phyloP scores from a whole-genome alignment of 37 sponge, comb jelly and placozoan genomes.

The Eunapius fragilis region DNA sequence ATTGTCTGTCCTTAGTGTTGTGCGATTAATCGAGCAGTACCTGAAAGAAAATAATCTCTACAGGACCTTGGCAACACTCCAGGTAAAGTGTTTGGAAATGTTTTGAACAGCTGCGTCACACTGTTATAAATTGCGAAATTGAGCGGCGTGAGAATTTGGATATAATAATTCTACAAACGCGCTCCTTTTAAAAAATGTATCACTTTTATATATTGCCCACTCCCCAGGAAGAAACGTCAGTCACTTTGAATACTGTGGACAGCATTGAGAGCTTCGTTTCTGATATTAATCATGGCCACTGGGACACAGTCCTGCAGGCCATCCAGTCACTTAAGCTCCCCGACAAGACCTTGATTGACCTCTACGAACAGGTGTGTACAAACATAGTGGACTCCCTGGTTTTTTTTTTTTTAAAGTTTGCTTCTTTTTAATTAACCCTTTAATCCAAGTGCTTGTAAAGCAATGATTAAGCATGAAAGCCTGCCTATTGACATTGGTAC shows the following conservation, averaged over 20 bases:
- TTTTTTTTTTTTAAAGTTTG: too few species aligned
- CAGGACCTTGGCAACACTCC: constrained; percentile 84
- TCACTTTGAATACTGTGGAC: constrained; percentile 97
- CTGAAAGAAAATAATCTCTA: constrained; percentile 95
- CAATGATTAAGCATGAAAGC: not conserved
- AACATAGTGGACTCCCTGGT: too few species aligned
- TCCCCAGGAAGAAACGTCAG: constrained; percentile 80
- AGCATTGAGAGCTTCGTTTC: constrained; percentile 95
- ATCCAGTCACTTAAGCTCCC: constrained; percentile 96
- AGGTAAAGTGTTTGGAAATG: constrained; percentile 27
- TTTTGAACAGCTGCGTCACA: not conserved
- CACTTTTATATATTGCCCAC: not conserved
- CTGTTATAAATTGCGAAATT: too few species aligned
- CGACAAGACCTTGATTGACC: constrained; percentile 90
- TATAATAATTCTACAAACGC: not conserved
- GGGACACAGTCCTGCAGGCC: constrained; percentile 95
- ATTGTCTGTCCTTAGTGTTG: constrained; percentile 56
- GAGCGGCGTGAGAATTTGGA: too few species aligned
- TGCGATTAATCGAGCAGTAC: constrained; percentile 93
- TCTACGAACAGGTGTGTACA: constrained; percentile 93
- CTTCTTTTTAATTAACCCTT: too few species aligned
- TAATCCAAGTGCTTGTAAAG: too few species aligned
- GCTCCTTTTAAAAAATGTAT: not conserved
- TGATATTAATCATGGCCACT: constrained; percentile 98
- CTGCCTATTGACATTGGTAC: not conserved